These are phyloP conservation scores for Sebastes minor DNA, from an alignment of 2,797 vertebrate species.

Conservation along the genomic window DNA sequence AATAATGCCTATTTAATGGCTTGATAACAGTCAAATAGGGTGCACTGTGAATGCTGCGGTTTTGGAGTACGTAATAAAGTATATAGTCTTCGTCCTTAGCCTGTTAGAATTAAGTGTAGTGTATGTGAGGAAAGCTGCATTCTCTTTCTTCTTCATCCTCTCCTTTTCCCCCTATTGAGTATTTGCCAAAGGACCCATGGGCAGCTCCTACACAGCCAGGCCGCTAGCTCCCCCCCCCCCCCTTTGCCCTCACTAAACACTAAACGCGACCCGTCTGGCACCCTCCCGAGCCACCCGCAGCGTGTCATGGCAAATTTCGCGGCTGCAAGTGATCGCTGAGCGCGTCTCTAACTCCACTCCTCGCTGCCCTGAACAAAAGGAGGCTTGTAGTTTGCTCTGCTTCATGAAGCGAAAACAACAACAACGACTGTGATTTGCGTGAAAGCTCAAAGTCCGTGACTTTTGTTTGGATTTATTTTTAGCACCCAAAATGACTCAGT, in stretches of 20 bases:
- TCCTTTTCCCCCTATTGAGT: too few relatives aligned
- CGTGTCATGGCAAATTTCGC: constrained; percentile 2
- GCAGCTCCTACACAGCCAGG: not conserved
- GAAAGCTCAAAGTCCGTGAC: not conserved
- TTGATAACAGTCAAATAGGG: too few relatives aligned
- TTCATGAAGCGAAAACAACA: not conserved
- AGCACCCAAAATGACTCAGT: not conserved
- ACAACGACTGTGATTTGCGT: not conserved
- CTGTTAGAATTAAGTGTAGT: not conserved
- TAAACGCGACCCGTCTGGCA: not conserved
- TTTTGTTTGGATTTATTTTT: not conserved
- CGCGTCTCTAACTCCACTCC: not conserved
- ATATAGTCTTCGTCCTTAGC: not conserved
- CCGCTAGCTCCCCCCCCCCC: not conserved
- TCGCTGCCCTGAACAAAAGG: constrained; percentile 7
- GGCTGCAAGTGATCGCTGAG: not conserved
- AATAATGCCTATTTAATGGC: too few relatives aligned
- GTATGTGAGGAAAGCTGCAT: not conserved
- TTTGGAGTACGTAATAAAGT: not conserved
- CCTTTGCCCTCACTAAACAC: not conserved
- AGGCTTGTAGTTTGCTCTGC: not conserved
- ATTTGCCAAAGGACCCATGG: too few relatives aligned
- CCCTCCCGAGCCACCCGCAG: constrained; percentile 3
- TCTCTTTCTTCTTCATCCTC: not conserved
- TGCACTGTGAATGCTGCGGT: not conserved